These are phyloP conservation scores for Porites lobata DNA, from an alignment of 92 coral and sea anemone genomes.

Conservation along the genomic window DNA sequence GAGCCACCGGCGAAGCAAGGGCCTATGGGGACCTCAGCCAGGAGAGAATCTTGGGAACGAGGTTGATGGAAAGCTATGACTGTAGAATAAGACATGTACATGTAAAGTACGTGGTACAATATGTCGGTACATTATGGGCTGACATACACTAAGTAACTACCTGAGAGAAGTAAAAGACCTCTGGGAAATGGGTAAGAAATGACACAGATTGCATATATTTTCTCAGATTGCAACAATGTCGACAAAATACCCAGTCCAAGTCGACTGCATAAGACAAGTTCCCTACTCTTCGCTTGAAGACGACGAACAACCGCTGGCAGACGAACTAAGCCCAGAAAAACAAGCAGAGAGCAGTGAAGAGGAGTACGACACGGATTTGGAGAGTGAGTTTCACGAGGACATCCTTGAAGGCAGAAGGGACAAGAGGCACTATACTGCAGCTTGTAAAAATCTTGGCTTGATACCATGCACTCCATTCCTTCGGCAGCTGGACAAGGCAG, in stretches of 20 bases:
- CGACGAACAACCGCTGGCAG: constrained; percentile 9
- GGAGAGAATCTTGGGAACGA: too few relatives aligned
- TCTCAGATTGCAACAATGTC: constrained; percentile 17
- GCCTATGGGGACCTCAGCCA: too few relatives aligned
- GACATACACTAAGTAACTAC: too few relatives aligned
- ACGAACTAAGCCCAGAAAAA: constrained; percentile 30
- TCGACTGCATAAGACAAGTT: constrained; percentile 88
- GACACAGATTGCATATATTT: neutral
- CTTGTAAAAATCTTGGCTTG: constrained; percentile 84
- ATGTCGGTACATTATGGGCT: too few relatives aligned
- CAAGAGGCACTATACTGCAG: constrained; percentile 73
- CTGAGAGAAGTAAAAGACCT: too few relatives aligned
- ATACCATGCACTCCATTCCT: constrained; percentile 93
- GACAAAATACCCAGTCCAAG: constrained; percentile 38
- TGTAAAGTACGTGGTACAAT: too few relatives aligned
- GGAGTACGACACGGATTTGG: constrained; percentile 95
- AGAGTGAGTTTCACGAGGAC: constrained; percentile 51
- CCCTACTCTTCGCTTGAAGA: constrained; percentile 46
- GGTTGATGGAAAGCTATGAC: too few relatives aligned
- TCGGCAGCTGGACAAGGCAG: constrained; percentile 80
- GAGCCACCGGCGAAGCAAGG: too few relatives aligned
- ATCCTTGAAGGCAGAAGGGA: constrained; percentile 59
- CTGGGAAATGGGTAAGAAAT: too few relatives aligned
- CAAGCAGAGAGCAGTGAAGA: constrained; percentile 72
- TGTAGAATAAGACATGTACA: too few relatives aligned